Evolutionary conservation across 2,888 invertebrate species (phyloP).

Genomic region (Liodrosophila aerea): DNA sequence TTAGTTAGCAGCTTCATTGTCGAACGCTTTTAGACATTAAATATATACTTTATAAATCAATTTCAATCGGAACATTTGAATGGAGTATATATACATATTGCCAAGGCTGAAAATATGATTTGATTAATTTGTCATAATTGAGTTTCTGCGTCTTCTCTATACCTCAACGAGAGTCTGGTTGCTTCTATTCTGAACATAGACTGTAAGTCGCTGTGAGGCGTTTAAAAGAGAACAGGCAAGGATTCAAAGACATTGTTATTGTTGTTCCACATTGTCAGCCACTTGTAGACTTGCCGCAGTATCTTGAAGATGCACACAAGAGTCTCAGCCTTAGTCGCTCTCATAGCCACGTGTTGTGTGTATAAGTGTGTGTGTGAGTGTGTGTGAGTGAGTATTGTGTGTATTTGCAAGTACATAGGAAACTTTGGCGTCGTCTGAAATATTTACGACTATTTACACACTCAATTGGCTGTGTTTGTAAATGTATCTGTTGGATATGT

Average conservation of each 20-base stretch:
- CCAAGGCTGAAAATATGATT: background rate
- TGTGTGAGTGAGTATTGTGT: conserved; percentile 5
- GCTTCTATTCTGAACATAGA: background rate
- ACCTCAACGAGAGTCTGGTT: conserved; percentile 1
- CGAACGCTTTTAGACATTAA: too few relatives aligned
- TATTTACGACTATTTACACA: conserved; percentile 70
- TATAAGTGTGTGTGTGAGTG: conserved; percentile 1
- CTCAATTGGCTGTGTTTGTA: conserved; percentile 49
- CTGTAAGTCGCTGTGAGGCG: too few relatives aligned
- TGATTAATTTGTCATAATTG: background rate
- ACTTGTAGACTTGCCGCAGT: conserved; percentile 59
- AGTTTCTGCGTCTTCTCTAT: background rate
- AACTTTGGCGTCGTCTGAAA: conserved; percentile 57
- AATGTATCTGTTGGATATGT: background rate
- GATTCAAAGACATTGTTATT: conserved; percentile 32
- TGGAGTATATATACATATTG: too few relatives aligned
- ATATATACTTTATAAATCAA: too few relatives aligned
- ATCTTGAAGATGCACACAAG: conserved; percentile 37
- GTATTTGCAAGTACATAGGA: conserved; percentile 11
- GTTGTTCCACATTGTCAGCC: conserved; percentile 38
- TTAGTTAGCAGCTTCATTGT: too few relatives aligned
- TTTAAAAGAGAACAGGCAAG: conserved; percentile 17
- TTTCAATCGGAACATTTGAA: too few relatives aligned
- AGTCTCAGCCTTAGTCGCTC: conserved; percentile 13
- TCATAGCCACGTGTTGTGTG: background rate